These are phyloP conservation scores for Chloropsis cyanopogon DNA, from an alignment of 2,113 vertebrate genomes.

Conservation along the genomic window DNA sequence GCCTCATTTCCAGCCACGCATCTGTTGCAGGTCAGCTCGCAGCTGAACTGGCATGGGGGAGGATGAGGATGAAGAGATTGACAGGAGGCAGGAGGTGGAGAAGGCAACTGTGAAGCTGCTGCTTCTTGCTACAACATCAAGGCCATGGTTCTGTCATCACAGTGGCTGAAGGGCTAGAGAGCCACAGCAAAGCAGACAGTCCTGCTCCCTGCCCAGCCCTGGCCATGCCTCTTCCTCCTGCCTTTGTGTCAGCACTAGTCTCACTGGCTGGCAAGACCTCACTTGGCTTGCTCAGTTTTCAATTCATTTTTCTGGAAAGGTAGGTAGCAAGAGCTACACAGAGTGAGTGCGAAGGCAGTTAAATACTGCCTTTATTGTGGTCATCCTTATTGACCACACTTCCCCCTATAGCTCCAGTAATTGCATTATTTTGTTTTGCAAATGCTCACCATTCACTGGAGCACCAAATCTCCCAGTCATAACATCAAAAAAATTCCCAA, in stretches of 20 bases:
- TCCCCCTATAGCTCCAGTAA: background rate
- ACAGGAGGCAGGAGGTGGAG: background rate
- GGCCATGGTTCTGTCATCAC: background rate
- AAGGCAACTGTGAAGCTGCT: background rate
- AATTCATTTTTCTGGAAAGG: background rate
- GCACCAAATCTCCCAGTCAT: conserved; percentile 84
- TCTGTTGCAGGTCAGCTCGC: background rate
- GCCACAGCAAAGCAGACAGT: background rate
- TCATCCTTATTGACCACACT: background rate
- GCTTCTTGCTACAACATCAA: background rate
- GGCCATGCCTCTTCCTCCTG: background rate
- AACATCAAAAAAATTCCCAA: conserved; percentile 84
- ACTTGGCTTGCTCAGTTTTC: background rate
- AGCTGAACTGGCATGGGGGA: background rate
- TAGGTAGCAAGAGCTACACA: background rate
- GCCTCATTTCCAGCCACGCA: background rate
- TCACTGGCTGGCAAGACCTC: background rate
- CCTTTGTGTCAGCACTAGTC: background rate
- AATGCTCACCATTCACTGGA: conserved; percentile 77
- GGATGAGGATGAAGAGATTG: background rate
- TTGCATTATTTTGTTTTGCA: background rate
- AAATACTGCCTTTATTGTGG: background rate
- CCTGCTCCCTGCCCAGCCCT: background rate
- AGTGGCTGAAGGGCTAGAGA: background rate
- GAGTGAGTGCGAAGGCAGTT: background rate